phyloP scores from a whole-genome alignment of 2,888 invertebrate species.

The Allygus modestus region DNA sequence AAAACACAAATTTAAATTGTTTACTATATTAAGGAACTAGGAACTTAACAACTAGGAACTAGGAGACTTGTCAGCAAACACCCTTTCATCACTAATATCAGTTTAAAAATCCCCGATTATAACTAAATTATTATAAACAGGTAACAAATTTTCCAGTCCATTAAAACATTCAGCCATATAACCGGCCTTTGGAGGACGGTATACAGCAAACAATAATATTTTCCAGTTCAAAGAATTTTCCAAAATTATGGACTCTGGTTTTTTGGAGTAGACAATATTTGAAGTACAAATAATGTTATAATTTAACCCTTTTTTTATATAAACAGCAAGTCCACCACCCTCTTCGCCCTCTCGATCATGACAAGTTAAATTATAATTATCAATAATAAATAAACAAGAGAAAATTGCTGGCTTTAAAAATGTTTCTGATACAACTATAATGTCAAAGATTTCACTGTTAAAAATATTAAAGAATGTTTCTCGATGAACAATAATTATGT shows the following conservation, averaged over 20 bases:
- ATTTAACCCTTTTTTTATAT: neutral
- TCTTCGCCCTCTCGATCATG: neutral
- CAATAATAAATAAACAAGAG: neutral
- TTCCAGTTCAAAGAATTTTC: slow-evolving; percentile 8
- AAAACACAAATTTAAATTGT: neutral
- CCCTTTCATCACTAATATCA: neutral
- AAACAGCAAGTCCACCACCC: neutral
- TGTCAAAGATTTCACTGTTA: neutral
- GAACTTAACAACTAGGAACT: too few species aligned
- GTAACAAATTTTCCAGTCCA: neutral
- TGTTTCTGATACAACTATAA: neutral
- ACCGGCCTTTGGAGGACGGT: too few species aligned
- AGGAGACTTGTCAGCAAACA: neutral
- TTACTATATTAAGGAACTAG: neutral
- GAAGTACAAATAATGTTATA: neutral
- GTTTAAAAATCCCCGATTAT: neutral
- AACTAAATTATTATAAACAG: slow-evolving; percentile 10
- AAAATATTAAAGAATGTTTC: neutral
- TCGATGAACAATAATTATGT: neutral
- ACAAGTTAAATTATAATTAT: neutral
- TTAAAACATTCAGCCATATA: too few species aligned
- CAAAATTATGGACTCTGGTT: neutral
- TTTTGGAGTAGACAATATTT: neutral
- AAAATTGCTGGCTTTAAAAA: neutral
- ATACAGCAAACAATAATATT: neutral